Evolutionary conservation across 2,113 vertebrate genomes (phyloP).

Genomic region (Procapra przewalskii): DNA sequence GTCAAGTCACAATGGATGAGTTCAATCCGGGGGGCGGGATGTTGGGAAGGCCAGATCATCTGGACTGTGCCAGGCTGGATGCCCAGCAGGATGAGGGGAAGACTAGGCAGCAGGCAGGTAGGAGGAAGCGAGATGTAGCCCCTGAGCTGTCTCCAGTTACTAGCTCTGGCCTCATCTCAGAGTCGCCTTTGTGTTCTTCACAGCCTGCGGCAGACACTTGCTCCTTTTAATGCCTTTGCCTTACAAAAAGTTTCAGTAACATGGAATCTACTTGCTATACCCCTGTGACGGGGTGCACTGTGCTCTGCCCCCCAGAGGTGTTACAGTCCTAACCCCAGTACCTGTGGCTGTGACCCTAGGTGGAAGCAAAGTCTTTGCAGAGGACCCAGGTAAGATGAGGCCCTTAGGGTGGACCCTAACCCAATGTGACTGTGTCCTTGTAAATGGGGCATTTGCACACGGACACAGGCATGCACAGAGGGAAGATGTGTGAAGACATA

Average conservation of each 20-base stretch:
- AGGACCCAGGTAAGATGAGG: no score
- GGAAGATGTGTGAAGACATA: background rate
- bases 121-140: accelerated
- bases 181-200: background rate
- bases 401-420: accelerated
- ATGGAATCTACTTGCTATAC: no score
- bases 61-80: background rate
- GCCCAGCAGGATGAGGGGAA: accelerated
- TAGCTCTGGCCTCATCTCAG: background rate
- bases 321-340: accelerated
- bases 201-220: accelerated
- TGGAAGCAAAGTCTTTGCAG: background rate
- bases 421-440: background rate
- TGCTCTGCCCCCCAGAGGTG: accelerated
- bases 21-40: accelerated
- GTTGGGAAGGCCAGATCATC: accelerated
- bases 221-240: background rate
- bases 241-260: background rate
- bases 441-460: background rate
- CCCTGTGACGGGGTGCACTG: accelerated
- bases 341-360: no score
- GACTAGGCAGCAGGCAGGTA: background rate
- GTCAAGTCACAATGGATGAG: accelerated
- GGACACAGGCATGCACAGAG: no score
- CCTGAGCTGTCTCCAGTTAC: background rate